A percentile compares a stretch with the other conserved stretches of the same genome.
Conservation (phyloP, 2,888 invertebrate genomes). For the Hoplodrina blanda region DNA sequence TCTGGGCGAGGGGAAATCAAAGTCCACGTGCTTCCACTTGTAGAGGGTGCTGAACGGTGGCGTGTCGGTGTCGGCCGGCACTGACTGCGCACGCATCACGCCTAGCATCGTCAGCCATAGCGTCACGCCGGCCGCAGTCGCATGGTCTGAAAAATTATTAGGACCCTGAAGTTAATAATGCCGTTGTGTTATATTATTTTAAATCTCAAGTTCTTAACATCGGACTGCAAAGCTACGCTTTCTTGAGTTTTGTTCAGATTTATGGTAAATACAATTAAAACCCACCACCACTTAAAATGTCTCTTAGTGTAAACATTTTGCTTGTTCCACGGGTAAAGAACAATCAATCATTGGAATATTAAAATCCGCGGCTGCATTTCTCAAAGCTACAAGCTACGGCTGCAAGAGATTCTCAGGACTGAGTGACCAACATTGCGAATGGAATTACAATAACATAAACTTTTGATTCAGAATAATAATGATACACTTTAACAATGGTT, state of each 20-base stretch:
- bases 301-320: not conserved
- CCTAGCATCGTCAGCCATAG: constrained; percentile 89
- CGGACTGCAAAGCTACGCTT: no score
- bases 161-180: not conserved
- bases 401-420: constrained; percentile 11
- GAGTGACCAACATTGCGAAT: constrained; percentile 11
- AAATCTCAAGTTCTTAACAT: no score
- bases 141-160: constrained; percentile 66
- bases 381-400: constrained; percentile 1
- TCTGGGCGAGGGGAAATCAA: constrained; percentile 91
- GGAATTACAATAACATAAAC: constrained; percentile 16
- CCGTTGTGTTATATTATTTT: no score
- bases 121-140: constrained; percentile 78
- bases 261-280: not conserved
- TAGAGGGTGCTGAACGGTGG: constrained; percentile 92
- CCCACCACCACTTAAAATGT: not conserved
- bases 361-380: constrained; percentile 10
- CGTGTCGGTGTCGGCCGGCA: constrained; percentile 86
- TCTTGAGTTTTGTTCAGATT: no score
- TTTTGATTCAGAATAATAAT: constrained; percentile 2
- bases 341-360: not conserved
- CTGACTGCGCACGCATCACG: constrained; percentile 77
- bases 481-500: constrained; percentile 49
- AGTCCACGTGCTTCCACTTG: constrained; percentile 94
- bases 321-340: not conserved